A percentile compares a stretch with the other conserved stretches of the same genome.
phyloP scores from a whole-genome alignment of 1,140 invertebrate genomes.

The Drosophila teissieri region DNA sequence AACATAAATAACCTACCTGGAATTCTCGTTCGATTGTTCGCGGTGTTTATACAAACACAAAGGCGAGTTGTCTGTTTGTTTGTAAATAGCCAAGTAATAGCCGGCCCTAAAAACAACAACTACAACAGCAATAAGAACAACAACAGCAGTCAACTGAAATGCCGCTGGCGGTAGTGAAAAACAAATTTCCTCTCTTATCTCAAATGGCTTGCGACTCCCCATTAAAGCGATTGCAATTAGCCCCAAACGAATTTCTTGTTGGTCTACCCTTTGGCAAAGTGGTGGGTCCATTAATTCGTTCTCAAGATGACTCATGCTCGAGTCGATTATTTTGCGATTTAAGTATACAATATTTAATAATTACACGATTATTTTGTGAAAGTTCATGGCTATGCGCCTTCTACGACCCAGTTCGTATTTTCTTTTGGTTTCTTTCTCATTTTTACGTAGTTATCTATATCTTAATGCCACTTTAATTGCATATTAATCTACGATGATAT shows the following conservation, averaged over 20 bases:
- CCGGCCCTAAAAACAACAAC: constrained; percentile 7
- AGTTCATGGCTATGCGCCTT: constrained; percentile 2
- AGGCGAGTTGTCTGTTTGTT: constrained; percentile 33
- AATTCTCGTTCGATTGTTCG: constrained; percentile 6
- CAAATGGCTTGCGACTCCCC: constrained; percentile 31
- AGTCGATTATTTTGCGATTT: background rate
- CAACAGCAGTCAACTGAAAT: constrained; percentile 29
- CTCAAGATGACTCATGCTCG: background rate
- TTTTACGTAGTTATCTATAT: background rate
- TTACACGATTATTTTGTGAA: constrained; percentile 6
- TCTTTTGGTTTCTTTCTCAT: constrained; percentile 2
- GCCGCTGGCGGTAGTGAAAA: constrained; percentile 42
- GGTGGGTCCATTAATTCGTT: constrained; percentile 10
- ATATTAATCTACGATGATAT: no score
- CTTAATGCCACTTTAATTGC: constrained; percentile 16
- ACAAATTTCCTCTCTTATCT: constrained; percentile 73
- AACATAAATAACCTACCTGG: constrained; percentile 16
- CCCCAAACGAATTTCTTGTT: constrained; percentile 40
- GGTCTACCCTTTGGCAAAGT: constrained; percentile 20
- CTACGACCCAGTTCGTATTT: constrained; percentile 15
- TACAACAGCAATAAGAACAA: constrained; percentile 6
- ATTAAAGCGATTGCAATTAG: constrained; percentile 75
- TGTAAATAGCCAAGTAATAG: constrained; percentile 49
- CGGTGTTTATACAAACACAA: constrained; percentile 41
- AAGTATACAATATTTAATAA: constrained; percentile 14